phyloP scores from a whole-genome alignment of 2,888 invertebrate genomes.

The Spodoptera picta region DNA sequence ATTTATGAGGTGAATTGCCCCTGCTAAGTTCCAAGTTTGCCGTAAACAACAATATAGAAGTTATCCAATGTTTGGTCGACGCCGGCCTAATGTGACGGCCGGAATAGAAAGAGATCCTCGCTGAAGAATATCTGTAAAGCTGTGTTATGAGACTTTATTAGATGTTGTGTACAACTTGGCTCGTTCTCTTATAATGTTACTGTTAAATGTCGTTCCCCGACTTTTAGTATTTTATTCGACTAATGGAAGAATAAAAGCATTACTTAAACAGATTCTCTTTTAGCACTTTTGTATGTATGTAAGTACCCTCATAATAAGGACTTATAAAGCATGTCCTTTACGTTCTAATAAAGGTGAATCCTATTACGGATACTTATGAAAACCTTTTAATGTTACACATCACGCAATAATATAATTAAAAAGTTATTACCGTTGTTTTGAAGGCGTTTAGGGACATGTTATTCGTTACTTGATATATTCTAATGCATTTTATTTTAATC shows the following conservation, averaged over 20 bases:
- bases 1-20: constrained; percentile 85
- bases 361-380: constrained; percentile 31
- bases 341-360: constrained; percentile 30
- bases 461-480: constrained; percentile 14
- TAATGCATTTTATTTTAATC: constrained; percentile 8
- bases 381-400: constrained; percentile 59
- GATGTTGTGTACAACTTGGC: constrained; percentile 64
- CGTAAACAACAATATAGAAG: constrained; percentile 86
- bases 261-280: constrained; percentile 4
- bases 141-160: constrained; percentile 76
- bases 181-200: constrained; percentile 41
- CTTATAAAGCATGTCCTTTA: constrained; percentile 20
- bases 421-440: constrained; percentile 64
- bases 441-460: constrained; percentile 20
- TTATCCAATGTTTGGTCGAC: constrained; percentile 79
- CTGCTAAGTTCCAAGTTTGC: constrained; percentile 82
- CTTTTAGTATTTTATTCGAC: constrained; percentile 15
- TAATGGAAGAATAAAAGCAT: constrained; percentile 32
- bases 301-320: not conserved
- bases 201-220: constrained; percentile 25
- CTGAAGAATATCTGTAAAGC: constrained; percentile 75
- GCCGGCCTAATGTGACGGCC: constrained; percentile 76
- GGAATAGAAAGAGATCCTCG: constrained; percentile 76
- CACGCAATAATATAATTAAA: constrained; percentile 76
- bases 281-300: not conserved